These are phyloP conservation scores for Rhynchophorus ferrugineus DNA, from an alignment of 1,140 invertebrate species.

Conservation along the genomic window DNA sequence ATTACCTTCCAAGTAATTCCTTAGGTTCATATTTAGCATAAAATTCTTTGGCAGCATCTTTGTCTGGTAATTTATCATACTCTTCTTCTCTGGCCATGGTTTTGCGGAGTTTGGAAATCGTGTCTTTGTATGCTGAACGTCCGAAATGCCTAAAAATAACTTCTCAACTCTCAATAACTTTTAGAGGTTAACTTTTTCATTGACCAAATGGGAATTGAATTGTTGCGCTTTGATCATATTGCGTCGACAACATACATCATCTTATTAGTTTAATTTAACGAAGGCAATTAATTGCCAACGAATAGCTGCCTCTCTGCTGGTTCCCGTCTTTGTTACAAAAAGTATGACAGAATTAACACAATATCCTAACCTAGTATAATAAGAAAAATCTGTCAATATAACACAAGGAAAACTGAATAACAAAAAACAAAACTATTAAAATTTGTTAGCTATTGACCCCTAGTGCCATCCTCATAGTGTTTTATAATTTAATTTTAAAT, in stretches of 20 bases:
- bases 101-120: slow-evolving; percentile 14
- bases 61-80: slow-evolving; percentile 74
- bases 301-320: too few relatives aligned
- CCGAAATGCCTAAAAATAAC: slow-evolving; percentile 19
- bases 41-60: slow-evolving; percentile 87
- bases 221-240: slow-evolving; percentile 10
- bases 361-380: too few relatives aligned
- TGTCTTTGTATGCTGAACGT: slow-evolving; percentile 9
- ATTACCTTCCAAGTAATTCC: slow-evolving; percentile 91
- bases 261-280: slow-evolving; percentile 5
- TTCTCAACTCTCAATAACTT: slow-evolving; percentile 14
- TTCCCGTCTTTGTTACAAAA: too few relatives aligned
- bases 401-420: too few relatives aligned
- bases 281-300: too few relatives aligned
- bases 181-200: slow-evolving; percentile 17
- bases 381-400: too few relatives aligned
- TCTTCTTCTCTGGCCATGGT: slow-evolving; percentile 73
- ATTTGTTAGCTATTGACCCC: too few relatives aligned
- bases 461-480: too few relatives aligned
- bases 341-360: too few relatives aligned
- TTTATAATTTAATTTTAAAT: too few relatives aligned
- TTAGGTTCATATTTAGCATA: slow-evolving; percentile 98
- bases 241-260: slow-evolving; percentile 7
- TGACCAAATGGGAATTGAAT: neutral
- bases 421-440: too few relatives aligned